Percentiles rank a stretch among this genome's conserved stretches.
phyloP scores from a whole-genome alignment of 2,797 vertebrate species.

The Psittacula echo region DNA sequence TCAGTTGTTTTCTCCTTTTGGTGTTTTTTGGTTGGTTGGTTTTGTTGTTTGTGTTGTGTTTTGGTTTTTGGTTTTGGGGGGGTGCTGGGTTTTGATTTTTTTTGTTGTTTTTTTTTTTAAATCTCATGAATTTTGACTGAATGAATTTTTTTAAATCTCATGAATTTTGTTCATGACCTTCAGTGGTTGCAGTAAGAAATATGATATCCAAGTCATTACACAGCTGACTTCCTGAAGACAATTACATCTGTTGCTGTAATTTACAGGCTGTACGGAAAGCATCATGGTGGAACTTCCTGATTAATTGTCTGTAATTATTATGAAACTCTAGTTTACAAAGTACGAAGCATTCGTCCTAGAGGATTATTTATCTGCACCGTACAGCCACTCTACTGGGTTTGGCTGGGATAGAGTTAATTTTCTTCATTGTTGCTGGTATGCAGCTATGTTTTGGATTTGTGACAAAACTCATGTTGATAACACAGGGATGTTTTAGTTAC shows the following conservation, averaged over 20 bases:
- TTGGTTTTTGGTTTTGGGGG: not conserved
- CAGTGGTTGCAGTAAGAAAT: not conserved
- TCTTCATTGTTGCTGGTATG: not conserved
- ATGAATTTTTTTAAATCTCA: not conserved
- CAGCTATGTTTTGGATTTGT: not conserved
- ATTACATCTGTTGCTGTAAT: slow-evolving; percentile 4
- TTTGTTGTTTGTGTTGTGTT: not conserved
- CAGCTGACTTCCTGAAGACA: slow-evolving; percentile 17
- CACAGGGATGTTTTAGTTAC: not conserved
- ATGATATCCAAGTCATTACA: not conserved
- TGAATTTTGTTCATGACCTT: not conserved
- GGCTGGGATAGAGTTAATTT: not conserved
- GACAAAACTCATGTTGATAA: not conserved
- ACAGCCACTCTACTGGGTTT: not conserved
- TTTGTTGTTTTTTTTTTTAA: too few relatives aligned
- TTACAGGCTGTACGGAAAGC: not conserved
- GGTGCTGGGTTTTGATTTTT: not conserved
- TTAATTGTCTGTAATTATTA: not conserved
- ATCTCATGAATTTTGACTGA: too few relatives aligned
- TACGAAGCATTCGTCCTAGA: not conserved
- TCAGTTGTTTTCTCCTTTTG: rapidly evolving
- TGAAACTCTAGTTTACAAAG: not conserved
- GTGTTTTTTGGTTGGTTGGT: not conserved
- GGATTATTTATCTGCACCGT: not conserved
- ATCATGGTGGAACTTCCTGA: not conserved